phyloP scores from a whole-genome alignment of 2,888 invertebrate species.

The Campoplex capitator region DNA sequence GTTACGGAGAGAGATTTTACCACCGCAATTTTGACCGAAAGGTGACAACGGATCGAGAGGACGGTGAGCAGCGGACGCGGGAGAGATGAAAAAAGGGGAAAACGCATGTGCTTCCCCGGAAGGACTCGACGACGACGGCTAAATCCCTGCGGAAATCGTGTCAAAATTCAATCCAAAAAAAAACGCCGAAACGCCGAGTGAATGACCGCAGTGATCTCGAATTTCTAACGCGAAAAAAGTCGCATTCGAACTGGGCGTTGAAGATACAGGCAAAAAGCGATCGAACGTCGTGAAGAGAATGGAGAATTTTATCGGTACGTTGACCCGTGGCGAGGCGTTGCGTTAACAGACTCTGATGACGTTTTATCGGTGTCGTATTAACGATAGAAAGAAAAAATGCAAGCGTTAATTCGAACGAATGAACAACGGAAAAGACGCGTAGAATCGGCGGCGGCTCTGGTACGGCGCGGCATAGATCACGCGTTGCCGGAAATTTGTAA shows the following conservation, averaged over 20 bases:
- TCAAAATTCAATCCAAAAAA: too few species aligned
- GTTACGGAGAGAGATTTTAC: background rate
- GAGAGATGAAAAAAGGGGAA: too few species aligned
- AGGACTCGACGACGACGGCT: background rate
- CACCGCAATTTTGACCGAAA: background rate
- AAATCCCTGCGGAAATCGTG: background rate
- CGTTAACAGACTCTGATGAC: constrained; percentile 65
- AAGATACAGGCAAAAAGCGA: constrained; percentile 35
- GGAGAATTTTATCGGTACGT: constrained; percentile 77
- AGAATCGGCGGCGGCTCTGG: too few species aligned
- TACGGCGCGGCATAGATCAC: background rate
- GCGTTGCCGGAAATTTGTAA: background rate
- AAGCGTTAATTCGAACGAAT: constrained; percentile 7
- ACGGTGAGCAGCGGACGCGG: too few species aligned
- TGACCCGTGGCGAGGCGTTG: constrained; percentile 69
- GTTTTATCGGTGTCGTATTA: constrained; percentile 50
- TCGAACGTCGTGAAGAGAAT: constrained; percentile 72
- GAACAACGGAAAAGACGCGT: background rate
- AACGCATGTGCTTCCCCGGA: too few species aligned
- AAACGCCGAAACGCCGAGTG: too few species aligned
- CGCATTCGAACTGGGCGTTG: background rate
- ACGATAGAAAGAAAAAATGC: background rate
- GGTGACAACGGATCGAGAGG: too few species aligned
- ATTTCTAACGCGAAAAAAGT: too few species aligned
- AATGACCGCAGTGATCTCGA: too few species aligned